phyloP scores from a whole-genome alignment of 2,797 vertebrate species.

The Jordanella pulchra region DNA sequence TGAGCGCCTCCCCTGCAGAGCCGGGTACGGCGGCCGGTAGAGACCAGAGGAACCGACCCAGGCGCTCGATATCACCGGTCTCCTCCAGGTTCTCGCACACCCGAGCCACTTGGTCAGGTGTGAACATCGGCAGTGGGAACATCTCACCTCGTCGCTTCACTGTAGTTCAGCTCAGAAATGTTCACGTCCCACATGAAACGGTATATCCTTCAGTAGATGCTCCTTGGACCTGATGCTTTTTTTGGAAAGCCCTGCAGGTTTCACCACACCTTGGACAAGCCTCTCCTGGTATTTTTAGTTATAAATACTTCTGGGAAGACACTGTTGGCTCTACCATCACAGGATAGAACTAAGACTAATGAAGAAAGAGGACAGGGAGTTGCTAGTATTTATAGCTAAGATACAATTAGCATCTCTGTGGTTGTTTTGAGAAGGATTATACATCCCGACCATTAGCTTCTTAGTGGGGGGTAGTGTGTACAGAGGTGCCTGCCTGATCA shows the following conservation, averaged over 20 bases:
- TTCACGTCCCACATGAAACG: conserved; percentile 12
- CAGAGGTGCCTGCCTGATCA: conserved; percentile 81
- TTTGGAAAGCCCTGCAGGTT: neutral
- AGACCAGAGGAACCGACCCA: conserved; percentile 84
- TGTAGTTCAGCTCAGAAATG: conserved; percentile 3
- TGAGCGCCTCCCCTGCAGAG: conserved; percentile 77
- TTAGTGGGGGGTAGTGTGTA: conserved; percentile 77
- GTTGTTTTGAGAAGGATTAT: conserved; percentile 86
- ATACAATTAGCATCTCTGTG: conserved; percentile 82
- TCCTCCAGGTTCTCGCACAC: conserved; percentile 86
- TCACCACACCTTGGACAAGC: conserved; percentile 18
- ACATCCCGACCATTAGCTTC: conserved; percentile 77
- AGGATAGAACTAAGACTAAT: conserved; percentile 45
- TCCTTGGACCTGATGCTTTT: conserved; percentile 24
- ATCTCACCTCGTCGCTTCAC: conserved; percentile 50
- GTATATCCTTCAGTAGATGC: conserved; percentile 50
- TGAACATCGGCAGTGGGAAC: conserved; percentile 85
- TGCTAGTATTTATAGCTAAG: conserved; percentile 80
- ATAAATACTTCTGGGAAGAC: conserved; percentile 32
- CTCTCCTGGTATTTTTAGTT: conserved; percentile 30
- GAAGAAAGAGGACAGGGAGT: conserved; percentile 74
- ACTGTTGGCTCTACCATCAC: conserved; percentile 15
- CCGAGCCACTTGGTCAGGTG: conserved; percentile 83
- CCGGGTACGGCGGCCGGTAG: conserved; percentile 81
- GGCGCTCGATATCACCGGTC: conserved; percentile 84